Evolutionary conservation across 2,888 invertebrate genomes (phyloP), one percentile per base, ranked within the genome.

Genomic region (Tachina grossa): DNA sequence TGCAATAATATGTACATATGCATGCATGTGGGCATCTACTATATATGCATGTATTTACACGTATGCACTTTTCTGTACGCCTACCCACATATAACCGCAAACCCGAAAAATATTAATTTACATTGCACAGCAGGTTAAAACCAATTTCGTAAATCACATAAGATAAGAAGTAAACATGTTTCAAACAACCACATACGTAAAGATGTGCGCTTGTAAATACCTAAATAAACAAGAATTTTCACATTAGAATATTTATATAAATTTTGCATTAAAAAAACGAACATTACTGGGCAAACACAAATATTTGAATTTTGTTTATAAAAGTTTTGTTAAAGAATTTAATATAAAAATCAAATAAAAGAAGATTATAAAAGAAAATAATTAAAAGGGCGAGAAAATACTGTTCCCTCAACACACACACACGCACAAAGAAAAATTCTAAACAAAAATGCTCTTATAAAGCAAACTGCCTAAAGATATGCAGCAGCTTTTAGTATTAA

Each of bases 391-490:
- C 6, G 11, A 22, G 19, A 22, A 19, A 9, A 9, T n/a, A n/a
- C 31, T 8, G 31, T n/a, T 31, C 31, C 6, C 14, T 1, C 14
- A 57, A 22, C 4, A 31, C 11, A 13, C 14, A 57, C 57, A 57
- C 13, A 39, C 19, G 16, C 19, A 16, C 63, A 9, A 0, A 11
- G 0, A 45, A 10, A 11, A 45, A 65, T 14, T 9, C 19, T 4
- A 2, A 66, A 43, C 13, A 66, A 11, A n/a, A 16, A 9, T 22
- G 16, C 8, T 19, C 14, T 31, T 5, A 51, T 59, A 31, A 75
- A 77, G 5, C 57, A 71, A 47, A 6, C 9, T 2, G 74, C 80
- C 80, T 80, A 39, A 80, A 74, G 43, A 6, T 74, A 74, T 80
- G 80, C 80, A 66, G 8, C 74, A 72, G 47, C 66, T 72, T 72